Base-by-base conservation (phyloP, 2,888 invertebrate genomes). In the Apocheima hispidaria region DNA sequence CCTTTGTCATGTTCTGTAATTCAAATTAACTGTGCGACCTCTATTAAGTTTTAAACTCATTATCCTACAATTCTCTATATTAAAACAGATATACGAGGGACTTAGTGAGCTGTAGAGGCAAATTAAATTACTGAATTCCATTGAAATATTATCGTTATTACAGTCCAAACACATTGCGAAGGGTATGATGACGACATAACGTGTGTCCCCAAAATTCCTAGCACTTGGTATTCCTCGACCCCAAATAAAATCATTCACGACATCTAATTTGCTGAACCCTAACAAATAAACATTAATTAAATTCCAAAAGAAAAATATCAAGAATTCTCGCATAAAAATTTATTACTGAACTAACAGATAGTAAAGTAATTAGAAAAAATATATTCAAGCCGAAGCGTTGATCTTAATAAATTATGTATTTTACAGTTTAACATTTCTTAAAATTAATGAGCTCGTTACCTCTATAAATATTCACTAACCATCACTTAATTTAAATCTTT, bases 401-500 rank as follows among this genome's bases (percentile, higher is more conserved):
- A 46, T 33, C 30, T 65, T 75, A 67, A 88, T 90, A 88, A 88
- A 84, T 88, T 86, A 84, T 78, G 26, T 83, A 86, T 84, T n/a
- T 74, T 82, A 87, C 83, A 83, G 60, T 72, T 69, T 75, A 80
- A 83, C 77, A 77, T 35, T n/a, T 50, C 50, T 30, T 21, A 49
- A 48, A 18, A 30, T 35, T 54, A 46, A 50, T 28, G 10, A 21
- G 41, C 38, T 30, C 28, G 23, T 49, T 50, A 14, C 21, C 36
- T 41, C 26, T 26, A 53, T 59, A 59, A 59, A 52, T 59, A 62
- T 68, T 48, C 62, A 51, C 52, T 60, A 55, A 59, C 35, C 40
- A 49, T 59, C 40, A 52, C 44, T 41, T 26, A 16, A 28, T 48
- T 53, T 35, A 46, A 6, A 43, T 33, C 49, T 30, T 43, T 55